Evolutionary conservation across 2,113 vertebrate genomes (phyloP).

Genomic region (Lanius collurio): DNA sequence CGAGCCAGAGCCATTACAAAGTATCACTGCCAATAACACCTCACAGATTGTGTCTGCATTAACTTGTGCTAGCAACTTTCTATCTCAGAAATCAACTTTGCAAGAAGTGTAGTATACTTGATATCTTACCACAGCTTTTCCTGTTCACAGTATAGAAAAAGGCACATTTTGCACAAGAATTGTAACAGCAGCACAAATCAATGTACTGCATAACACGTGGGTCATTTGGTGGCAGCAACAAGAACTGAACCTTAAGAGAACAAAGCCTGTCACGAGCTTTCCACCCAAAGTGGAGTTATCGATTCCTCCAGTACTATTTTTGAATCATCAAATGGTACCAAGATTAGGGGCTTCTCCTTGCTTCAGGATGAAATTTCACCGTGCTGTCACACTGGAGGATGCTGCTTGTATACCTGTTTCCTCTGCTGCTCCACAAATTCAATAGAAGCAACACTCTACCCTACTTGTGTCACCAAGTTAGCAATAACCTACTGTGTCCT

Average conservation of each 20-base stretch:
- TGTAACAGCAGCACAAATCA: conserved; percentile 30
- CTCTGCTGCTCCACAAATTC: neutral
- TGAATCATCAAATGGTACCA: neutral
- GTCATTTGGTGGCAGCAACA: neutral
- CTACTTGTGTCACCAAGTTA: neutral
- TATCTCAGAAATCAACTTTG: neutral
- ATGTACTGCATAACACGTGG: neutral
- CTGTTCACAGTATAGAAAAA: neutral
- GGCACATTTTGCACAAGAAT: neutral
- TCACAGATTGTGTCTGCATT: neutral
- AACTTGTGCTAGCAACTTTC: neutral
- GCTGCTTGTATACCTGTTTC: neutral
- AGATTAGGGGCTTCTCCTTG: neutral
- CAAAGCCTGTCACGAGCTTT: neutral
- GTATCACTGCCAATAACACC: conserved; percentile 22
- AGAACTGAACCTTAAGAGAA: neutral
- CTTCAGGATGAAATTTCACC: conserved; percentile 47
- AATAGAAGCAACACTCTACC: neutral
- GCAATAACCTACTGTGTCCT: neutral
- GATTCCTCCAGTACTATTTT: conserved; percentile 40
- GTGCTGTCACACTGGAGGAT: neutral
- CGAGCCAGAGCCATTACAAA: neutral
- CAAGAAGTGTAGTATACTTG: neutral
- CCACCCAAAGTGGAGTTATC: neutral
- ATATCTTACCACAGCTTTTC: neutral